Percentiles rank a stretch among this genome's conserved stretches.
These are phyloP conservation scores for Volucella inflata DNA, from an alignment of 2,888 invertebrate genomes.

Conservation along the genomic window DNA sequence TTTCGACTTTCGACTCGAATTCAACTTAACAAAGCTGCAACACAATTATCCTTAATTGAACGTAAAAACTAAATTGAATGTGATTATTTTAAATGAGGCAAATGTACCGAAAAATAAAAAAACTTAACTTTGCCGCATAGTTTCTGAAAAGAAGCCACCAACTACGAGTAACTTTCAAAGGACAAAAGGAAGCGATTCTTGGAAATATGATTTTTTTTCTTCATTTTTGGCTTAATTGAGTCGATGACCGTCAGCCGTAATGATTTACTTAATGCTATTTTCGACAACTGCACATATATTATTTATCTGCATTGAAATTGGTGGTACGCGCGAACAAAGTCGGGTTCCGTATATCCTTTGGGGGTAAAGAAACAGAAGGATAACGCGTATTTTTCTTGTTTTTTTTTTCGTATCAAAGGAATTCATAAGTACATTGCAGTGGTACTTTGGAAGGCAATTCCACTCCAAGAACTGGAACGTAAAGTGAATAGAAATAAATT, in stretches of 20 bases:
- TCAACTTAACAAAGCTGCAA: conserved; percentile 49
- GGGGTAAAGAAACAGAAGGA: conserved; percentile 6
- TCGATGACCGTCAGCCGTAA: conserved; percentile 64
- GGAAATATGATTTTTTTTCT: conserved; percentile 33
- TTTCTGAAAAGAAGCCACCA: conserved; percentile 29
- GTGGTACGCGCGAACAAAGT: conserved; percentile 47
- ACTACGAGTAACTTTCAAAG: conserved; percentile 64
- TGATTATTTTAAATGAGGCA: conserved; percentile 71
- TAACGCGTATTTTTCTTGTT: conserved; percentile 22
- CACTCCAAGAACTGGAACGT: conserved; percentile 39
- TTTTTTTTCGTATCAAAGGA: conserved; percentile 60
- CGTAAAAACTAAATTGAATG: conserved; percentile 74
- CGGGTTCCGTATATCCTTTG: conserved; percentile 29
- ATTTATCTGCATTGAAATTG: conserved; percentile 69
- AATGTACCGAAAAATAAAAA: conserved; percentile 28
- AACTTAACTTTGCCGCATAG: conserved; percentile 46
- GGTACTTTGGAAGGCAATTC: conserved; percentile 65
- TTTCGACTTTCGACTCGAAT: background rate
- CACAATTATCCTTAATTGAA: conserved; percentile 74
- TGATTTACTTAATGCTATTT: conserved; percentile 64
- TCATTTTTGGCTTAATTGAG: conserved; percentile 65
- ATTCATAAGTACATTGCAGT: conserved; percentile 70
- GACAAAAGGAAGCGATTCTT: conserved; percentile 61
- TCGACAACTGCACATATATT: conserved; percentile 47
- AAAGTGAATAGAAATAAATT: conserved; percentile 73